Conservation (phyloP, 64 coral and sea anemone species). For the Porites lutea region DNA sequence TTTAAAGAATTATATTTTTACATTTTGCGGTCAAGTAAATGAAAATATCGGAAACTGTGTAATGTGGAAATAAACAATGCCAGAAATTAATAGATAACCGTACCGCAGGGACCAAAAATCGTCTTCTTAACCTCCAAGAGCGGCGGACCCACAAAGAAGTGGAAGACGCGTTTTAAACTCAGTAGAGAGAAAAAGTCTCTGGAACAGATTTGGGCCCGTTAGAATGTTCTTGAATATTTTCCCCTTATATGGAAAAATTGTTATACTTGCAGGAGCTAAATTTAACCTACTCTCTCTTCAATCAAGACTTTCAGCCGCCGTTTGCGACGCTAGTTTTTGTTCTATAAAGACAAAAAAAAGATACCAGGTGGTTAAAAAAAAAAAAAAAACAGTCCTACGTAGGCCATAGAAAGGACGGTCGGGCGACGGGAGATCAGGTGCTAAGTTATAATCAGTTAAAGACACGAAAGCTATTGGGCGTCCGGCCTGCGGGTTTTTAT, state of each 20-base stretch:
- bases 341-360: no score
- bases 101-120: background rate
- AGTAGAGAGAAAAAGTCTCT: background rate
- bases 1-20: constrained; percentile 33
- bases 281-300: background rate
- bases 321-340: background rate
- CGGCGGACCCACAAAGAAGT: background rate
- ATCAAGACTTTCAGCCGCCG: background rate
- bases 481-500: background rate
- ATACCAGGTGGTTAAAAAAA: background rate
- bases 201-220: background rate
- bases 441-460: background rate
- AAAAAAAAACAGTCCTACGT: background rate
- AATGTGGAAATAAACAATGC: background rate
- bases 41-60: background rate
- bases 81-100: background rate
- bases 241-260: constrained; percentile 9
- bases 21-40: constrained; percentile 31
- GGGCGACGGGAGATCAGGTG: background rate
- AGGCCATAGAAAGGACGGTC: background rate
- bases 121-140: background rate
- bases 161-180: background rate
- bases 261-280: background rate
- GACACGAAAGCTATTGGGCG: background rate
- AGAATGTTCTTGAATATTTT: background rate